Base-by-base conservation (phyloP, 2,888 invertebrate species). In the Chirona hameri region DNA sequence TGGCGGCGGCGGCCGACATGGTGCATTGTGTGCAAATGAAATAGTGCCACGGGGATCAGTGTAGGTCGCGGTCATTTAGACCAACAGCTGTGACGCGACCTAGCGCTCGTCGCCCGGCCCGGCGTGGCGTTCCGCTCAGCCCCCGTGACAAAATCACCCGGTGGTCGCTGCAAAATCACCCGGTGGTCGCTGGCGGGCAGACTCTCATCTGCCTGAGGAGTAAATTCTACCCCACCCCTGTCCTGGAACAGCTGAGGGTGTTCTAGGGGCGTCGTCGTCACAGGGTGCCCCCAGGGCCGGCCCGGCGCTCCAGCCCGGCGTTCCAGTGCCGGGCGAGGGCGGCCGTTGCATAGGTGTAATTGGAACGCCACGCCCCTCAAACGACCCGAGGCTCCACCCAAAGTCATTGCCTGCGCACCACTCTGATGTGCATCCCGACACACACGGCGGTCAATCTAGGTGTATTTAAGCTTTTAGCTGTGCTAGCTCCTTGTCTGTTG, bases 21-120 rank as follows among this genome's bases (percentile, higher is more conserved):
- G 9, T 12, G 29, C 76, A 76, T 76, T 76, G 76, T 76, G 76
- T 76, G 76, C 39, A 76, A 76, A 76, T 76, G 76, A 76, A 39
- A 39, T 39, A 18, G 10, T 24, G 9, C 39, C 76, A 21, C 39
- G 18, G 18, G 21, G 21, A 39, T 29, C 24, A 18, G 5, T 21
- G 12, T 29, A 15, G 76, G 76, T 39, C 57, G 9, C 24, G 12
- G 57, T n/a, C 24, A 60, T 18, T 18, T 18, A 15, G 21, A 21
- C 21, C 57, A 21, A 24, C 18, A 21, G 57, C 57, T 60, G 24
- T 60, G 21, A 18, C n/a, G n/a, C n/a, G n/a, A n/a, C n/a, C n/a
- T n/a, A n/a, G n/a, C n/a, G n/a, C n/a, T n/a, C n/a, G n/a, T n/a
- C n/a, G n/a, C n/a, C n/a, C n/a, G n/a, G n/a, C n/a, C n/a, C n/a